Evolutionary conservation across 2,888 invertebrate genomes (phyloP).

Genomic region (Eilema griseolum): DNA sequence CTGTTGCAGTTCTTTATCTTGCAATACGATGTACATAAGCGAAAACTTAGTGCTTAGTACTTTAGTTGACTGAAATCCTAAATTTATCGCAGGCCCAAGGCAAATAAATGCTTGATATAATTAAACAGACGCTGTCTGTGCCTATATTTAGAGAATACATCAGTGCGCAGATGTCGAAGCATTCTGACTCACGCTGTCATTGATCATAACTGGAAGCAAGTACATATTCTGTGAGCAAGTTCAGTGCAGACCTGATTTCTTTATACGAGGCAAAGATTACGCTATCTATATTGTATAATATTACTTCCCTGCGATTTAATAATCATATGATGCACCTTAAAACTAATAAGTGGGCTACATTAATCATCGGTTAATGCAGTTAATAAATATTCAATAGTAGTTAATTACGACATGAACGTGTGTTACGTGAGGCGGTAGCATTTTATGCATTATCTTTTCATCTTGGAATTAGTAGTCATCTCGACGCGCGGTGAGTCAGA

Average conservation of each 20-base stretch:
- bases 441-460: conserved; percentile 11
- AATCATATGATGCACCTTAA: neutral
- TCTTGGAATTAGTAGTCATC: conserved; percentile 49
- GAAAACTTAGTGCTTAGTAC: conserved; percentile 33
- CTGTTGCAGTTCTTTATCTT: neutral
- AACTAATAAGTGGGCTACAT: conserved; percentile 3
- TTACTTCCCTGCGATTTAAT: neutral
- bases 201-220: conserved; percentile 50
- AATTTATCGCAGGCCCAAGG: conserved; percentile 40
- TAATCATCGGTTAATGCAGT: neutral
- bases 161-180: conserved; percentile 62
- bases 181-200: conserved; percentile 65
- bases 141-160: conserved; percentile 71
- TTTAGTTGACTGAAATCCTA: conserved; percentile 35
- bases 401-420: conserved; percentile 1
- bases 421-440: neutral
- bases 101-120: conserved; percentile 51
- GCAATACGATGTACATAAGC: conserved; percentile 5
- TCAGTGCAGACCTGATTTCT: conserved; percentile 18
- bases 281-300: neutral
- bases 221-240: conserved; percentile 22
- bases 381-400: neutral
- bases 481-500: conserved; percentile 41
- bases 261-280: neutral
- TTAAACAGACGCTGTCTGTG: conserved; percentile 60